Percentiles rank a stretch among this genome's conserved stretches.
Conservation (phyloP, 2,113 vertebrate species). For the Aspiorhynchus laticeps region DNA sequence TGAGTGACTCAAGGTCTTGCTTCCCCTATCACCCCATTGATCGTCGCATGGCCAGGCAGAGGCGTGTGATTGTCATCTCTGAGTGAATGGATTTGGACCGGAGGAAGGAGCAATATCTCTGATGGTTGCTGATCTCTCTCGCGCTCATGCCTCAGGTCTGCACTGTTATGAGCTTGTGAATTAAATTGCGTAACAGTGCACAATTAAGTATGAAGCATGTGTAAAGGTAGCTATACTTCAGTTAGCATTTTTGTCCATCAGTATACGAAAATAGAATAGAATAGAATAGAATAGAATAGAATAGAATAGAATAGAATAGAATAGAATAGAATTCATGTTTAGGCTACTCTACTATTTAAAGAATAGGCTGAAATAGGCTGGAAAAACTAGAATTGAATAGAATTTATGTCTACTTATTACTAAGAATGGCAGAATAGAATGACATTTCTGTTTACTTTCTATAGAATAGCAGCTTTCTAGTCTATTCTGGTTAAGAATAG, state of each 20-base stretch:
- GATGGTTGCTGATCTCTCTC: neutral
- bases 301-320: neutral
- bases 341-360: neutral
- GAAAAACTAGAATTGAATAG: neutral
- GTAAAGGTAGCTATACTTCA: neutral
- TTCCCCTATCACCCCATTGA: conserved; percentile 6
- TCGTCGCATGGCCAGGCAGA: neutral
- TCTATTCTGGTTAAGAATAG: neutral
- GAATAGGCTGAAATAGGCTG: neutral
- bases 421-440: neutral
- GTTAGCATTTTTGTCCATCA: neutral
- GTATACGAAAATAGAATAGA: neutral
- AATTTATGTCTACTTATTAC: neutral
- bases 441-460: neutral
- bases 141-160: neutral
- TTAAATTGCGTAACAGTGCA: neutral
- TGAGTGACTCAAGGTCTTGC: neutral
- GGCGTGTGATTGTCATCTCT: conserved; percentile 15
- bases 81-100: conserved; percentile 4
- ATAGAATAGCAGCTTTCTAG: neutral
- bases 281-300: neutral
- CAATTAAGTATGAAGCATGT: neutral
- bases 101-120: conserved; percentile 8
- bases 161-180: neutral
- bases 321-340: neutral